Conservation (phyloP, 2,888 invertebrate genomes). For the Mylabris sibirica region DNA sequence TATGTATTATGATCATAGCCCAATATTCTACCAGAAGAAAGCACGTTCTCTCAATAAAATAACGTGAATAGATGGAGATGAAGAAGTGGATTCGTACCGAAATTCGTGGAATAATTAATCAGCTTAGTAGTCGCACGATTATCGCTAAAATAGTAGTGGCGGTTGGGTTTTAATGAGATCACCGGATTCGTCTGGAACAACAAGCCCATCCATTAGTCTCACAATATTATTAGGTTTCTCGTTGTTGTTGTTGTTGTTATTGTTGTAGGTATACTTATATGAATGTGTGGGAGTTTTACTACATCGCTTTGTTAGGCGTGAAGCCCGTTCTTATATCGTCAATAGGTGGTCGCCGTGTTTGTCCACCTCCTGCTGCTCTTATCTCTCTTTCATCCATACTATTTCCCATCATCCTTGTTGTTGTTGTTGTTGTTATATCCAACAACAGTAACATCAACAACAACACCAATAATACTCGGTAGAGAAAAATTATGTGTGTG, state of each 20-base stretch:
- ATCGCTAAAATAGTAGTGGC: conserved; percentile 10
- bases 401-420: neutral
- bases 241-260: neutral
- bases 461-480: neutral
- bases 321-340: conserved; percentile 22
- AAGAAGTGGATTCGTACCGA: neutral
- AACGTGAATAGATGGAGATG: neutral
- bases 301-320: conserved; percentile 29
- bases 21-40: neutral
- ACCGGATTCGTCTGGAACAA: conserved; percentile 13
- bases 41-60: neutral
- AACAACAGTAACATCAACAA: neutral
- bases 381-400: neutral
- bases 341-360: conserved; percentile 27
- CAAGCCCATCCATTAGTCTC: conserved; percentile 7
- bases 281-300: conserved; percentile 1
- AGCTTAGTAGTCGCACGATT: neutral
- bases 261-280: neutral
- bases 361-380: conserved; percentile 13
- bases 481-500: conserved; percentile 18
- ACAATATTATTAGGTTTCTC: conserved; percentile 10
- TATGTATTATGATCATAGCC: neutral
- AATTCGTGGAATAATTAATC: conserved; percentile 10
- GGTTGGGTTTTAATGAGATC: conserved; percentile 14
- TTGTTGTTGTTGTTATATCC: neutral